Evolutionary conservation across 2,888 invertebrate genomes (phyloP).

Genomic region (Eupeodes luniger): DNA sequence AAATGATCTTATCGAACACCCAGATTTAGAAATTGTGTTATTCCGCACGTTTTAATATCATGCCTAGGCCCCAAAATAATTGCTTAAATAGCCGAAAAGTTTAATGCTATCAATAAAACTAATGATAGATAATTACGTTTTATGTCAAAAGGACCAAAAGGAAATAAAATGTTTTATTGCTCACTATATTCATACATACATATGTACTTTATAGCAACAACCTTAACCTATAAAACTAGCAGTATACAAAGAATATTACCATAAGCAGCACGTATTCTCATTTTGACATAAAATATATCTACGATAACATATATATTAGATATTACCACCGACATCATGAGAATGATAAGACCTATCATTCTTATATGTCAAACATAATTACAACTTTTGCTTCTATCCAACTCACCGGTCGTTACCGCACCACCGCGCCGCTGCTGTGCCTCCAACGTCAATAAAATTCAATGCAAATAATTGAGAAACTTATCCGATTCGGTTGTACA

Average conservation of each 20-base stretch:
- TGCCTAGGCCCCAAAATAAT: slow-evolving; percentile 8
- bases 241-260: neutral
- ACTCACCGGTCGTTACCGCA: no score
- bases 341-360: neutral
- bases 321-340: neutral
- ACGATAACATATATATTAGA: neutral
- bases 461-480: slow-evolving; percentile 34
- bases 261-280: slow-evolving; percentile 2
- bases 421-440: no score
- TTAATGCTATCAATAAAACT: slow-evolving; percentile 27
- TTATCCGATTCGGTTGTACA: slow-evolving; percentile 40
- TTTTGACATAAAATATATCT: neutral
- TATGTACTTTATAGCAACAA: neutral
- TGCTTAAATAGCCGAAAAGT: slow-evolving; percentile 6
- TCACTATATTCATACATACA: neutral
- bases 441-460: slow-evolving; percentile 28
- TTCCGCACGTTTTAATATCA: neutral
- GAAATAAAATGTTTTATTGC: slow-evolving; percentile 4
- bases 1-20: neutral
- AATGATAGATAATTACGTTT: slow-evolving; percentile 17
- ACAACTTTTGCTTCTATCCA: neutral
- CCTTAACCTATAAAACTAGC: neutral
- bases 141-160: neutral
- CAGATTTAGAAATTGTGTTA: neutral
- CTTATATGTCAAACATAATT: slow-evolving; percentile 4